Evolutionary conservation across 2,888 invertebrate genomes (phyloP).

Genomic region (Aphidoletes aphidimyza): DNA sequence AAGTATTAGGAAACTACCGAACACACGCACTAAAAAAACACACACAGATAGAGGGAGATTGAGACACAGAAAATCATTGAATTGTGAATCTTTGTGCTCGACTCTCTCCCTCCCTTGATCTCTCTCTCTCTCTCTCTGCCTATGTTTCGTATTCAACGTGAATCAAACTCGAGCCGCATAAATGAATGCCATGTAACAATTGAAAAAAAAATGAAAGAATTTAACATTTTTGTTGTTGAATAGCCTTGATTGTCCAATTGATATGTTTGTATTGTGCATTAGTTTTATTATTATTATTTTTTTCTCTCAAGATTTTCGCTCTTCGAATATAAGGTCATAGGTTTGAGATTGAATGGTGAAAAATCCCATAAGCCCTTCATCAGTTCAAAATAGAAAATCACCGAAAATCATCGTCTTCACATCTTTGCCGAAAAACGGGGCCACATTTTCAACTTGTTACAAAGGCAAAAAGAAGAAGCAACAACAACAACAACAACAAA

Average conservation of each 20-base stretch:
- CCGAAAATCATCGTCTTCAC: not conserved
- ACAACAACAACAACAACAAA: too few relatives aligned
- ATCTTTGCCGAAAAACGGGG: conserved; percentile 8
- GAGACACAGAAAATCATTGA: not conserved
- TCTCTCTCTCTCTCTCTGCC: too few relatives aligned
- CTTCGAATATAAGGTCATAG: conserved; percentile 10
- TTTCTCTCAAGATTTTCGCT: not conserved
- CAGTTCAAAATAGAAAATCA: conserved; percentile 11
- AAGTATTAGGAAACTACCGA: conserved; percentile 10
- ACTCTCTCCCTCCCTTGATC: too few relatives aligned
- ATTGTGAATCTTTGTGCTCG: not conserved
- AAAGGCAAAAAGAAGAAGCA: not conserved
- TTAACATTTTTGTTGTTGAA: too few relatives aligned
- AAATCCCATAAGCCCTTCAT: not conserved
- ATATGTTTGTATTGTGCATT: conserved; percentile 39
- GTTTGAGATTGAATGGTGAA: not conserved
- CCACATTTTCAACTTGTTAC: not conserved
- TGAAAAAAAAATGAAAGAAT: conserved; percentile 7
- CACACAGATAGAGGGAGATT: not conserved
- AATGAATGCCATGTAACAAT: conserved; percentile 31
- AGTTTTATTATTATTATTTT: not conserved
- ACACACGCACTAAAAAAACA: not conserved
- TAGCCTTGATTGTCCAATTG: conserved; percentile 47
- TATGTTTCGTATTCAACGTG: not conserved
- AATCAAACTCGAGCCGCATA: not conserved